Conservation (phyloP, 2,797 vertebrate species). For the Gouania willdenowi region DNA sequence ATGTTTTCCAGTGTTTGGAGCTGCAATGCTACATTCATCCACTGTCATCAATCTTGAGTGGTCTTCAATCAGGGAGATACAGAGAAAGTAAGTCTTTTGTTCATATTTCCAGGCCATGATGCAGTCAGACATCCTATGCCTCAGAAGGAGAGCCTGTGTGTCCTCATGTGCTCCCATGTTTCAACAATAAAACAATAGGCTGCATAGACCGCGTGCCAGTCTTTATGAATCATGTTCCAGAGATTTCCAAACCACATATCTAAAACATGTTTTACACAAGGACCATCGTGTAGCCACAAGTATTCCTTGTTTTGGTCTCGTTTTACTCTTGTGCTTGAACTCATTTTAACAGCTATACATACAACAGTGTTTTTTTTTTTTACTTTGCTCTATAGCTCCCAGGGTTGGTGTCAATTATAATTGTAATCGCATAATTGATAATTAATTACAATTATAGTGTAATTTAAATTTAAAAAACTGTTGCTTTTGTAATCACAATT, state of each 20-base stretch:
- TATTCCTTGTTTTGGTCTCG: conserved; percentile 49
- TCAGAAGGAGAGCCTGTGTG: neutral
- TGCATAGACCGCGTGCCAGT: conserved; percentile 8
- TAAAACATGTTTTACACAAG: conserved; percentile 26
- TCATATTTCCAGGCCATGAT: too few relatives aligned
- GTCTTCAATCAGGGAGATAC: conserved; percentile 80
- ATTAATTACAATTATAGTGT: too few relatives aligned
- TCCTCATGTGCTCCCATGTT: neutral
- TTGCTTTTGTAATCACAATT: too few relatives aligned
- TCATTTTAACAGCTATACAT: too few relatives aligned
- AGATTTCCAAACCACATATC: conserved; percentile 36
- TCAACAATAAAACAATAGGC: conserved; percentile 17
- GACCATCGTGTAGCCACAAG: conserved; percentile 39
- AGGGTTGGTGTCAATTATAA: too few relatives aligned
- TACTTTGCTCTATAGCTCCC: too few relatives aligned
- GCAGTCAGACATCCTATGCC: too few relatives aligned
- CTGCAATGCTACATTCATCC: conserved; percentile 81
- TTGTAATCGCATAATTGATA: too few relatives aligned
- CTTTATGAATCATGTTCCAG: conserved; percentile 22
- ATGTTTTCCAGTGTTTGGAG: conserved; percentile 70
- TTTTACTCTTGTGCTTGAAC: too few relatives aligned
- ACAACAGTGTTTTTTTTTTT: too few relatives aligned
- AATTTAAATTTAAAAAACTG: too few relatives aligned
- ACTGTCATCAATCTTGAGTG: conserved; percentile 77
- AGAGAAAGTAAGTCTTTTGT: conserved; percentile 73